These are phyloP conservation scores for Amphiprion clarkii DNA, from an alignment of 2,797 vertebrate species.

Conservation along the genomic window DNA sequence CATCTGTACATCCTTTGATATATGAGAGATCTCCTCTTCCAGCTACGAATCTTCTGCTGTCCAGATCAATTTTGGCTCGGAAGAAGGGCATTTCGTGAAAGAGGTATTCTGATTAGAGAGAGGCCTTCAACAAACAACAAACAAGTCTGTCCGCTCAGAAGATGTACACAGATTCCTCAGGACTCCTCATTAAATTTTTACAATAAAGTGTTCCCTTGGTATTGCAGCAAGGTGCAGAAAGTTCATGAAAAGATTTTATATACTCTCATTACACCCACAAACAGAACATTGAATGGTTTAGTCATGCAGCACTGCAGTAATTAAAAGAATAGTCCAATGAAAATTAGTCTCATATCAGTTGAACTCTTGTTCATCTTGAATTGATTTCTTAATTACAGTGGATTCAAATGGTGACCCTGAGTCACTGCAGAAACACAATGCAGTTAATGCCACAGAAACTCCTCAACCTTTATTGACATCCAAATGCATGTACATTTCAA, in stretches of 20 bases:
- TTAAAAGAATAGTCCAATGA: neutral
- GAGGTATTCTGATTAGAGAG: conserved; percentile 27
- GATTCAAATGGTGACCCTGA: conserved; percentile 17
- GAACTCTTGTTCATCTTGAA: conserved; percentile 4
- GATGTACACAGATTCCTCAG: conserved; percentile 8
- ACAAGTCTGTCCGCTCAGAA: conserved; percentile 7
- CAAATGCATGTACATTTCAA: neutral
- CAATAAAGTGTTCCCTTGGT: conserved; percentile 6
- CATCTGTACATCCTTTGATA: conserved; percentile 20
- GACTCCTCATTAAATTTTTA: conserved; percentile 25
- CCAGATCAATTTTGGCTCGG: conserved; percentile 36
- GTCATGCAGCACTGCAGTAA: conserved; percentile 1
- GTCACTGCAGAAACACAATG: neutral
- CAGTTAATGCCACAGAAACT: conserved; percentile 8
- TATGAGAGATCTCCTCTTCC: conserved; percentile 26
- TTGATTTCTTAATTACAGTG: conserved; percentile 2
- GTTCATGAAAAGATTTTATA: conserved; percentile 22
- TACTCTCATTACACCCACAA: conserved; percentile 14
- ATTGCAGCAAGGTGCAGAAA: conserved; percentile 11
- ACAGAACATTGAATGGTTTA: conserved; percentile 3
- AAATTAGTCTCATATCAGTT: neutral
- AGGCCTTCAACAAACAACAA: conserved; percentile 39
- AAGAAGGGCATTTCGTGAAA: conserved; percentile 20
- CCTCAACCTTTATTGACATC: neutral
- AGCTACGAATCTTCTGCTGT: conserved; percentile 16